Evolutionary conservation across 2,797 vertebrate genomes (phyloP).

Genomic region (Paratrypauchen microcephalus): DNA sequence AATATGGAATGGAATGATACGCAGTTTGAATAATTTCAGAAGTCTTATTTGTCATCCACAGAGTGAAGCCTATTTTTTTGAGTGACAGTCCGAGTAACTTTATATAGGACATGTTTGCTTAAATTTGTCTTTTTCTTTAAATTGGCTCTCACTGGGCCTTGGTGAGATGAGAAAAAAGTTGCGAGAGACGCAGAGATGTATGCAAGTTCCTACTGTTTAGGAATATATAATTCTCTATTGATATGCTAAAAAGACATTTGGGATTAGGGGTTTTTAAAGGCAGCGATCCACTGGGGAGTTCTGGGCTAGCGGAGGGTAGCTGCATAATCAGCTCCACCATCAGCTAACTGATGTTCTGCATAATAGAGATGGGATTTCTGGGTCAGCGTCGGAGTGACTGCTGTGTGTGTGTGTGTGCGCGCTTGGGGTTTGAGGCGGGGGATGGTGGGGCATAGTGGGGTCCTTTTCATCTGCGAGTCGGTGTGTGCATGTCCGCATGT

Average conservation of each 20-base stretch:
- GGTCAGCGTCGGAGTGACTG: conserved; percentile 46
- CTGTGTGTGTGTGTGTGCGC: conserved; percentile 16
- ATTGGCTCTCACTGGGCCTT: conserved; percentile 38
- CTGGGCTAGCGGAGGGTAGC: conserved; percentile 69
- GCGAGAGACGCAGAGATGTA: conserved; percentile 48
- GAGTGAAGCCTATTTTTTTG: neutral
- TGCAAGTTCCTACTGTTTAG: conserved; percentile 66
- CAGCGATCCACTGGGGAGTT: conserved; percentile 72
- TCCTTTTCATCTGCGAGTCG: conserved; percentile 57
- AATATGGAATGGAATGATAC: neutral
- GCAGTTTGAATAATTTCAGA: neutral
- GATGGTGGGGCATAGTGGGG: conserved; percentile 9
- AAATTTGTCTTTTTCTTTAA: conserved; percentile 41
- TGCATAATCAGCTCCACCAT: conserved; percentile 76
- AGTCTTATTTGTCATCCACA: neutral
- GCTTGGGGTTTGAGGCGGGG: conserved; percentile 34
- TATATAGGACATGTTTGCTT: conserved; percentile 37
- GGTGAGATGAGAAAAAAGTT: conserved; percentile 51
- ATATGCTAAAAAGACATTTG: conserved; percentile 78
- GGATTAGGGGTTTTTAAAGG: conserved; percentile 71
- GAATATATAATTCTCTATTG: conserved; percentile 75
- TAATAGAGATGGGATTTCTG: conserved; percentile 74
- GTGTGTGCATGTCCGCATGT: conserved; percentile 58
- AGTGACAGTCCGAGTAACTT: conserved; percentile 30
- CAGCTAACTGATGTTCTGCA: conserved; percentile 77